Conservation (phyloP, 1,140 invertebrate genomes). For the Drosophila watanabei region DNA sequence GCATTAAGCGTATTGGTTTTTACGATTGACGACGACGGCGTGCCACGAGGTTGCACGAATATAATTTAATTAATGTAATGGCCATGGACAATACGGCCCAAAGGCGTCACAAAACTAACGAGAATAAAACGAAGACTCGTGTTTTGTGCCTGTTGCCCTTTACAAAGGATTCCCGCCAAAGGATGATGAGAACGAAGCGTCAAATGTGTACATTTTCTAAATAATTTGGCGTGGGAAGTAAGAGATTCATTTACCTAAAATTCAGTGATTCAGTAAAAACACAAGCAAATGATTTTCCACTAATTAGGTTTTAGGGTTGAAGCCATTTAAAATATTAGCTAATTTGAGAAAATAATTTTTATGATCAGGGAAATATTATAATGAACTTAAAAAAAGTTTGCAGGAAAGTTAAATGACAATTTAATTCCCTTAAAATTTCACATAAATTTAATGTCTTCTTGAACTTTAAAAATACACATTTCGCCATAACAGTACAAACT, state of each 20-base stretch:
- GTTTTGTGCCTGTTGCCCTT: constrained; percentile 7
- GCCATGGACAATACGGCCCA: constrained; percentile 41
- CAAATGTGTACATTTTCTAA: constrained; percentile 17
- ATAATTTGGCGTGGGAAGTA: neutral
- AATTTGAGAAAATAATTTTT: neutral
- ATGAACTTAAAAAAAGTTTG: too few relatives aligned
- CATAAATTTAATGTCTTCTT: neutral
- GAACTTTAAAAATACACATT: neutral
- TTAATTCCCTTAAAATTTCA: neutral
- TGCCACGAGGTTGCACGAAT: constrained; percentile 30
- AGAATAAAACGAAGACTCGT: constrained; percentile 9
- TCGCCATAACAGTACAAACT: neutral
- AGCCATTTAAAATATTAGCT: neutral
- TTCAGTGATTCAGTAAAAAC: neutral
- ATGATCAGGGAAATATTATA: too few relatives aligned
- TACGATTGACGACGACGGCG: constrained; percentile 56
- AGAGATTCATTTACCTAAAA: neutral
- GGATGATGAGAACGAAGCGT: neutral
- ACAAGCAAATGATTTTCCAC: neutral
- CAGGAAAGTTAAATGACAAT: neutral
- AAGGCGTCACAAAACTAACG: constrained; percentile 37
- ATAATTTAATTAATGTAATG: constrained; percentile 82
- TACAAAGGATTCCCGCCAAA: constrained; percentile 23
- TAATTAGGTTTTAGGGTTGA: neutral
- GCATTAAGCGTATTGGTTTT: constrained; percentile 79